Evolutionary conservation across 2,797 vertebrate genomes (phyloP).

Genomic region (Pantherophis vulpinus): DNA sequence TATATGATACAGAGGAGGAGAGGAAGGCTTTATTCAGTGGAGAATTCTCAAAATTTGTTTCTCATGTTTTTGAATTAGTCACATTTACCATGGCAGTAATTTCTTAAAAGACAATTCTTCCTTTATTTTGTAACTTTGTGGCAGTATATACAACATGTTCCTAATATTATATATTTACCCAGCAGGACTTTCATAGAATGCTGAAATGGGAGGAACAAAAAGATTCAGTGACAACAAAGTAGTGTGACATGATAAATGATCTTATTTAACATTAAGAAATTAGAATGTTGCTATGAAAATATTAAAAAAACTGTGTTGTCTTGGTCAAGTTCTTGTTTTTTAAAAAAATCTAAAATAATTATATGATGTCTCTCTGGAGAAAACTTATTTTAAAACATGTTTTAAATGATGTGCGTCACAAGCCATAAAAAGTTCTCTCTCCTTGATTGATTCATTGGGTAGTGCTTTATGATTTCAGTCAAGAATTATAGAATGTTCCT

Average conservation of each 20-base stretch:
- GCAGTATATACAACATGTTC: not conserved
- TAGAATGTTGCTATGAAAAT: constrained; percentile 36
- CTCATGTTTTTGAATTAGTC: not conserved
- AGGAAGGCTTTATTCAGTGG: not conserved
- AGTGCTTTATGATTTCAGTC: not conserved
- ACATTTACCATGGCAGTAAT: not conserved
- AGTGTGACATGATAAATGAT: constrained; percentile 28
- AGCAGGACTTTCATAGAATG: constrained; percentile 7
- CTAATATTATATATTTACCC: not conserved
- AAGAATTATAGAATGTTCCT: not conserved
- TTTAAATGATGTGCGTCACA: not conserved
- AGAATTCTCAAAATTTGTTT: not conserved
- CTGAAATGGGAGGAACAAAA: not conserved
- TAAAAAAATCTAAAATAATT: not conserved
- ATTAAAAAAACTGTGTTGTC: constrained; percentile 7
- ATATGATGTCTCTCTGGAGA: not conserved
- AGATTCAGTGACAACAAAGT: not conserved
- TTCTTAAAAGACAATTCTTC: not conserved
- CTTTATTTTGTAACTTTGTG: not conserved
- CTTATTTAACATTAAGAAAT: constrained; percentile 40
- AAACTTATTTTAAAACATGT: not conserved
- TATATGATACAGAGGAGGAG: not conserved
- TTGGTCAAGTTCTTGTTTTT: constrained; percentile 8
- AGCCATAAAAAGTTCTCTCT: not conserved
- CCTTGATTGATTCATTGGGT: not conserved